Evolutionary conservation across 23 tunicate species (phyloP).

Genomic region (Halocynthia roretzi): DNA sequence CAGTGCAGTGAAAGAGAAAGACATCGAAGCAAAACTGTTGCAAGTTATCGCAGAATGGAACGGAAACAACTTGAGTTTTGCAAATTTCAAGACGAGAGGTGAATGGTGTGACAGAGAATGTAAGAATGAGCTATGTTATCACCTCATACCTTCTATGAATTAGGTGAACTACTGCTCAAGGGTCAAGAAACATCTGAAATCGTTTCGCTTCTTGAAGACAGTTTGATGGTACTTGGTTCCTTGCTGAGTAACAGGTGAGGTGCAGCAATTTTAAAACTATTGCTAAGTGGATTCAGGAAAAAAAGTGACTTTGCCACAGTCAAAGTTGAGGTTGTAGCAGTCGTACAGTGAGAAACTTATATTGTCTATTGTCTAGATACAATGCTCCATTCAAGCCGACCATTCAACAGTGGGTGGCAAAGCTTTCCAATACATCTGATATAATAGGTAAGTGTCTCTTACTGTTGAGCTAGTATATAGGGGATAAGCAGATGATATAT

Average conservation of each 20-base stretch:
- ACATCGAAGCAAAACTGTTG: slow-evolving; percentile 93
- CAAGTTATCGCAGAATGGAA: slow-evolving; percentile 95
- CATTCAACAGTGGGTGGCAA: slow-evolving; percentile 91
- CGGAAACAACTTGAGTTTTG: slow-evolving; percentile 63
- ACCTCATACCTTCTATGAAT: too few relatives aligned
- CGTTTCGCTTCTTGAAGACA: slow-evolving; percentile 79
- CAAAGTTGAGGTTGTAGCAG: neutral
- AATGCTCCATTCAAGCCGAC: slow-evolving; percentile 94
- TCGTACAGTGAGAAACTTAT: too few relatives aligned
- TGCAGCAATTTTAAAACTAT: neutral
- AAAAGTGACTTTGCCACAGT: too few relatives aligned
- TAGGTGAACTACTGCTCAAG: slow-evolving; percentile 88
- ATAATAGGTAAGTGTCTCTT: slow-evolving; percentile 52
- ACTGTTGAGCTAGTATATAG: neutral
- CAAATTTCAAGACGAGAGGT: slow-evolving; percentile 92
- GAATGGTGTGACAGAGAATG: neutral
- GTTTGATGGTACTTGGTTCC: slow-evolving; percentile 91
- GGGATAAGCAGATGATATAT: neutral
- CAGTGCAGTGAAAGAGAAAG: slow-evolving; percentile 98
- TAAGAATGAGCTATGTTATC: too few relatives aligned
- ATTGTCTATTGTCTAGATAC: slow-evolving; percentile 38
- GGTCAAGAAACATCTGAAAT: slow-evolving; percentile 97
- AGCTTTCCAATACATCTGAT: slow-evolving; percentile 91
- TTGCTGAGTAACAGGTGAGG: slow-evolving; percentile 85
- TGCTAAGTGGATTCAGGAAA: too few relatives aligned